A percentile compares a stretch with the other conserved stretches of the same genome.
These are phyloP conservation scores for Lottia scabra DNA, from an alignment of 2,888 invertebrate species.

Conservation along the genomic window DNA sequence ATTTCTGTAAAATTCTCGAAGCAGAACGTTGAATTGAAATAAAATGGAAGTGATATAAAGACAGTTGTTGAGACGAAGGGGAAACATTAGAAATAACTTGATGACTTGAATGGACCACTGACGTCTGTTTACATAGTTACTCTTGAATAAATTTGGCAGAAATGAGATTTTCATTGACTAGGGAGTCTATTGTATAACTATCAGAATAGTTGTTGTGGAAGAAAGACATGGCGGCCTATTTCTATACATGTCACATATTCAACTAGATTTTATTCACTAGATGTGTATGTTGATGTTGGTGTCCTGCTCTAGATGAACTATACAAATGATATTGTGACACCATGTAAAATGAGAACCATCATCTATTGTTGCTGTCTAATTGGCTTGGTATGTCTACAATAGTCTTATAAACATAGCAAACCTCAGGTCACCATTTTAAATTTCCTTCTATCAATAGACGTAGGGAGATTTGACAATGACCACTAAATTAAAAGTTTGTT, in stretches of 20 bases:
- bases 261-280: no score
- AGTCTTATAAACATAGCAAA: not conserved
- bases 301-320: no score
- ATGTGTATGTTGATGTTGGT: no score
- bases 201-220: not conserved
- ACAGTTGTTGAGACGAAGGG: no score
- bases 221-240: no score
- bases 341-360: not conserved
- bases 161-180: slow-evolving; percentile 13
- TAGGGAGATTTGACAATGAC: not conserved
- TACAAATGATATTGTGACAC: not conserved
- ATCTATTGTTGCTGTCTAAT: not conserved
- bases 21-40: no score
- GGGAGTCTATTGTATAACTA: not conserved
- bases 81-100: no score
- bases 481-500: slow-evolving; percentile 4
- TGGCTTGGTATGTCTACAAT: not conserved
- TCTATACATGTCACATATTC: no score
- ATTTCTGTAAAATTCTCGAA: no score
- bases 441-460: not conserved
- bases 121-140: slow-evolving; percentile 12
- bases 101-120: not conserved
- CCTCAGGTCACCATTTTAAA: not conserved
- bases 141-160: slow-evolving; percentile 18
- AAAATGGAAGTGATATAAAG: no score